Base-by-base conservation (phyloP, 2,113 vertebrate species). In the Zosterops lateralis region DNA sequence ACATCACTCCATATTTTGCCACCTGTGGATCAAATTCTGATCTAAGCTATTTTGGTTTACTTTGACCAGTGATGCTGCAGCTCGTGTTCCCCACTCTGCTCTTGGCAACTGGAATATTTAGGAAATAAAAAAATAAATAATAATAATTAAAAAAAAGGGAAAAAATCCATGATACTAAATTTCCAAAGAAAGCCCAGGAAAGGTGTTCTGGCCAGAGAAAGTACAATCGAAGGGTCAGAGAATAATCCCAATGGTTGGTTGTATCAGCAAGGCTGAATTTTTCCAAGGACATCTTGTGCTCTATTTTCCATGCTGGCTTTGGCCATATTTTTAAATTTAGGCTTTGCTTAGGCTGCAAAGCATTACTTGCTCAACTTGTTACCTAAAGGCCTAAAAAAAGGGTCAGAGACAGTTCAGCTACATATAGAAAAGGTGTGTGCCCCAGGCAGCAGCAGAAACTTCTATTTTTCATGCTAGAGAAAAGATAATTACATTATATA, bases 381-480 rank as follows among this genome's bases (percentile, higher is more conserved):
- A 64, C 57, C 67, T 56, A 31, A 87, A 85, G n/a, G 28, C 36
- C 28, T 75, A 18, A 85, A 54, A 77, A 74, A 85, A 60, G 56
- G 31, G 36, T 82, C 45, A 40, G 50, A 72, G 71, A 6, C 25
- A 53, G 67, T 68, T 64, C 48, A 90, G 1, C 26, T 51, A 3
- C 16, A 6, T 6, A 3, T 3, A 34, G 70, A 48, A 24, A 54
- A 64, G 48, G 28, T 0, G 0, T 3, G 11, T 75, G 57, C 60
- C 71, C 70, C 29, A 75, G 77, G 65, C 57, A 65, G 36, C 47
- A 73, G 38, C 28, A 56, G n/a, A n/a, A 61, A n/a, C 28, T 70
- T 61, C 15, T 61, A 4, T 20, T 89, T 82, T 79, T 68, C n/a
- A 42, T 45, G 17, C 6, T 54, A 54, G 53, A 14, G 12, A 53